Percentiles rank a stretch among this genome's conserved stretches.
Conservation (phyloP, 1,140 invertebrate genomes). For the Helicoverpa armigera region DNA sequence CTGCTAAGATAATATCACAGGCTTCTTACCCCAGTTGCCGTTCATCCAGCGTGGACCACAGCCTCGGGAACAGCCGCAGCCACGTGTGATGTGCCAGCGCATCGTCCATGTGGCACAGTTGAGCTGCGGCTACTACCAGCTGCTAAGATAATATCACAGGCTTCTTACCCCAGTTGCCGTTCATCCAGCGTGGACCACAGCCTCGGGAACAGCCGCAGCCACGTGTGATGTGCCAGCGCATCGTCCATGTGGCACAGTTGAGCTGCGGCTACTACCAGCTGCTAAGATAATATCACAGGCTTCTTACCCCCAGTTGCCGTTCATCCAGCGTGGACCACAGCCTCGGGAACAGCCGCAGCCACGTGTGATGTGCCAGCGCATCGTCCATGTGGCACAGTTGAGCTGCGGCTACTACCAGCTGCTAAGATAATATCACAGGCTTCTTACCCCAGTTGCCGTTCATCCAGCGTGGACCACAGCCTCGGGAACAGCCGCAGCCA, state of each 20-base stretch:
- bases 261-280: conserved; percentile 93
- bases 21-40: too few relatives aligned
- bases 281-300: conserved; percentile 81
- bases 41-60: too few relatives aligned
- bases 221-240: conserved; percentile 94
- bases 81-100: too few relatives aligned
- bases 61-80: too few relatives aligned
- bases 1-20: too few relatives aligned
- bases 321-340: conserved; percentile 96
- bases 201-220: conserved; percentile 95
- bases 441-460: conserved; percentile 92
- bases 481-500: conserved; percentile 97
- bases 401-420: conserved; percentile 93
- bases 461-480: conserved; percentile 95
- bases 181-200: conserved; percentile 96
- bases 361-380: conserved; percentile 94
- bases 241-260: conserved; percentile 98
- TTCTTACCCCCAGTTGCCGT: conserved; percentile 91
- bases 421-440: conserved; percentile 82
- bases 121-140: too few relatives aligned
- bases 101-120: too few relatives aligned
- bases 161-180: conserved; percentile 93
- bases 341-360: conserved; percentile 95
- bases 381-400: conserved; percentile 98
- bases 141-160: too few relatives aligned